Base-by-base conservation (phyloP, 2,797 vertebrate species). In the Falco concolor region DNA sequence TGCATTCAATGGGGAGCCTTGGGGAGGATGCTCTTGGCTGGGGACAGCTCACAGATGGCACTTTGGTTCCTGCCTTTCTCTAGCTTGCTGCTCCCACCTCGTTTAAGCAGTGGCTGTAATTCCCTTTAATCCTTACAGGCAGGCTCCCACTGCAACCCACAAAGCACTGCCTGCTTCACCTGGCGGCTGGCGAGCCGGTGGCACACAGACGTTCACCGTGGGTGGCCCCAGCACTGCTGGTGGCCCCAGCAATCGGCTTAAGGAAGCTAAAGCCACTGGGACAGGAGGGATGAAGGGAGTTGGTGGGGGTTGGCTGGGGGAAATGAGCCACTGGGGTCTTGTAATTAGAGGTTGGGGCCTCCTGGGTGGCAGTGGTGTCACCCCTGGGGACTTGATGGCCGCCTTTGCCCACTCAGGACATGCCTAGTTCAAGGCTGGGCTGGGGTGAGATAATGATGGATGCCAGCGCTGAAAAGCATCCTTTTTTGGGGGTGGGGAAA, bases 1-100 rank as follows among this genome's bases (percentile, higher is more conserved):
- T 3, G 0, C 2, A 1, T 32, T 47, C 16, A 3, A 2, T 0
- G 1, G 47, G 53, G 34, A 49, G 22, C 9, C 17, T 23, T 0
- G 2, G 25, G 63, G 16, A 87, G 23, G 81, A 21, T 49, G 61
- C 42, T 65, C 20, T 6, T 3, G 22, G 3, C 38, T 14, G 50
- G 50, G 34, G 20, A 2, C 54, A 0, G 0, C 30, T 69, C 57
- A 32, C 6, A 0, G 44, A 23, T 67, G 69, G 42, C 82, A 6
- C 32, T 13, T 22, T 6, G 21, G 44, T 61, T 78, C 30, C 47
- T 8, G 65, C 52, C 69, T 18, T 36, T 60, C 77, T 56, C 38
- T 7, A 1, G 2, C 60, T 21, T 0, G 2, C 83, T 53, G 78
- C 44, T 30, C 19, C 47, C 36, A 2, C 23, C 1, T 2, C 1